Conservation (phyloP, 2,888 invertebrate genomes). For the Chrysina gloriosa region DNA sequence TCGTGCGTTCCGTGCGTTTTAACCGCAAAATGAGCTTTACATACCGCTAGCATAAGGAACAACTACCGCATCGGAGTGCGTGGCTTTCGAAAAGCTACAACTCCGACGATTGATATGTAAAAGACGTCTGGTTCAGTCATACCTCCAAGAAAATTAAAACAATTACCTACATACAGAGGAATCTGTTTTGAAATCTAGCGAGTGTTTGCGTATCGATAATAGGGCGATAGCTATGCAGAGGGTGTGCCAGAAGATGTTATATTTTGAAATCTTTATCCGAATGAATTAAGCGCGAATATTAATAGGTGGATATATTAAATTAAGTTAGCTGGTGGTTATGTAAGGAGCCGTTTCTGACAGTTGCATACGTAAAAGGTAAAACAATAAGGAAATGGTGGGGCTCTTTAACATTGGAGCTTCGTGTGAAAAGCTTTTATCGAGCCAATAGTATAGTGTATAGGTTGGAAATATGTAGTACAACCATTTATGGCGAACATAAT, state of each 20-base stretch:
- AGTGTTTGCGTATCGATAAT: neutral
- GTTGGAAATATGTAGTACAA: too few relatives aligned
- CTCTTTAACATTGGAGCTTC: too few relatives aligned
- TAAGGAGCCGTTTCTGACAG: too few relatives aligned
- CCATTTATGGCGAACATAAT: too few relatives aligned
- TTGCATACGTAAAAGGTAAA: too few relatives aligned
- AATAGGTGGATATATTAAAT: neutral
- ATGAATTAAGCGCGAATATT: neutral
- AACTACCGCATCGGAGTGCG: too few relatives aligned
- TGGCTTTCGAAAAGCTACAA: too few relatives aligned
- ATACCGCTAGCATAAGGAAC: neutral
- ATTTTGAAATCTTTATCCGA: neutral
- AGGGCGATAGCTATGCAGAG: neutral
- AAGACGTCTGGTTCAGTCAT: conserved; percentile 8
- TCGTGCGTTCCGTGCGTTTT: neutral
- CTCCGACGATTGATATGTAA: conserved; percentile 1
- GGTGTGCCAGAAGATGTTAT: neutral
- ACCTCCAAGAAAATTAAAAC: conserved; percentile 25
- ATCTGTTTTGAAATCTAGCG: conserved; percentile 23
- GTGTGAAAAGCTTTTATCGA: too few relatives aligned
- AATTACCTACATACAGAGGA: conserved; percentile 12
- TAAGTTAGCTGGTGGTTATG: too few relatives aligned
- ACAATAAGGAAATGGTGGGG: too few relatives aligned
- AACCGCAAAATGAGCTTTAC: neutral
- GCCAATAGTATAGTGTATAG: too few relatives aligned